A percentile compares a stretch with the other conserved stretches of the same genome.
Conservation (phyloP, 2,888 invertebrate genomes). For the Drosophila formosana region DNA sequence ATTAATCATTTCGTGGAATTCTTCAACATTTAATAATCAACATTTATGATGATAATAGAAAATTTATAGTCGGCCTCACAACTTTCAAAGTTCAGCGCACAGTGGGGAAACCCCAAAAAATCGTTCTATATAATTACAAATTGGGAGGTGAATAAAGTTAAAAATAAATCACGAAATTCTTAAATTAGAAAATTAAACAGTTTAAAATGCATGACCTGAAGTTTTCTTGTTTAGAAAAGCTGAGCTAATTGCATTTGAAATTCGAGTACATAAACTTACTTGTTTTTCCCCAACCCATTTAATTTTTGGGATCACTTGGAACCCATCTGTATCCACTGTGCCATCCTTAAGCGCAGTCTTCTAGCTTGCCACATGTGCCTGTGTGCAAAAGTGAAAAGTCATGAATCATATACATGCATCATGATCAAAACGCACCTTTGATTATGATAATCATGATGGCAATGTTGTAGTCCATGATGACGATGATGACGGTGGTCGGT, state of each 20-base stretch:
- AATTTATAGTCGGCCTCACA: not conserved
- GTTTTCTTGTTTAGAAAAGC: not conserved
- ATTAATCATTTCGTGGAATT: constrained; percentile 1
- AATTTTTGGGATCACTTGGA: not conserved
- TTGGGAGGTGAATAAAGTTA: not conserved
- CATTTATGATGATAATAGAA: not conserved
- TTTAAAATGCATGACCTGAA: not conserved
- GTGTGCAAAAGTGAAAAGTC: constrained; percentile 77
- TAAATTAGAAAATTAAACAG: not conserved
- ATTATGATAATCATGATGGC: constrained; percentile 44
- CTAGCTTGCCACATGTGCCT: constrained; percentile 44
- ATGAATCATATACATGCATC: constrained; percentile 74
- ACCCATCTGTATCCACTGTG: constrained; percentile 30
- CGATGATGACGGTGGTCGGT: constrained; percentile 27
- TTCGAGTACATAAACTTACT: not conserved
- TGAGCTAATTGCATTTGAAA: not conserved
- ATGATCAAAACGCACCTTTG: constrained; percentile 66
- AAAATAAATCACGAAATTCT: not conserved
- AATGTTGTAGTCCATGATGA: constrained; percentile 27
- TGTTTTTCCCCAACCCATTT: not conserved
- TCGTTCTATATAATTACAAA: too few relatives aligned
- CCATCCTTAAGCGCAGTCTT: constrained; percentile 27
- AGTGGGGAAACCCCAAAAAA: not conserved
- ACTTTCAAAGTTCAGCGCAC: not conserved
- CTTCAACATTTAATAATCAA: not conserved